Percentiles rank a stretch among this genome's conserved stretches.
These are phyloP conservation scores for Morpho deidamia DNA, from an alignment of 2,888 invertebrate genomes.

Conservation along the genomic window DNA sequence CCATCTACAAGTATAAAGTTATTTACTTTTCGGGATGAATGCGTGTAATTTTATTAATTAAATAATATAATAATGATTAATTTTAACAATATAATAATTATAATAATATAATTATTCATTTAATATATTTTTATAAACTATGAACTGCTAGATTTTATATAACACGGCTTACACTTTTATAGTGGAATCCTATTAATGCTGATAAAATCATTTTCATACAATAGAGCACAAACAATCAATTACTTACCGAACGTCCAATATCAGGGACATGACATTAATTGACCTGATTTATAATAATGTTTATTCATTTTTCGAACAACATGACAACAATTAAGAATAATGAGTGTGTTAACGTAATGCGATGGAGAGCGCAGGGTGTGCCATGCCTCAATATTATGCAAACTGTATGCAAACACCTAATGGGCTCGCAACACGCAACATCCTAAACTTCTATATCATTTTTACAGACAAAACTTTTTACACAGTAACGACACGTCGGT, in stretches of 20 bases:
- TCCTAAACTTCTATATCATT: constrained; percentile 2
- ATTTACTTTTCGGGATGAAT: no score
- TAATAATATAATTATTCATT: no score
- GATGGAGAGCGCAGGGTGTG: constrained; percentile 8
- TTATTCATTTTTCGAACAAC: constrained; percentile 42
- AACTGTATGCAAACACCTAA: constrained; percentile 32
- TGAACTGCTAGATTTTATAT: no score
- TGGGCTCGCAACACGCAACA: constrained; percentile 33
- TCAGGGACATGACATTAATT: constrained; percentile 14
- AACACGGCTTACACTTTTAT: no score
- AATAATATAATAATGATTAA: no score
- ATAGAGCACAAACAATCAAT: constrained; percentile 11
- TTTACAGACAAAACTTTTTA: constrained; percentile 5
- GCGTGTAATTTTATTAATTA: no score
- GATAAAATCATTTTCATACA: constrained; percentile 11
- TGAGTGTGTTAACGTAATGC: constrained; percentile 23
- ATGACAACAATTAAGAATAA: constrained; percentile 50
- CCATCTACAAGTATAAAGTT: no score
- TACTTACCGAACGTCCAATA: constrained; percentile 16
- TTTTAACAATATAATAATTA: no score
- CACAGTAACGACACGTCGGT: constrained; percentile 1
- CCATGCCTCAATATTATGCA: constrained; percentile 32
- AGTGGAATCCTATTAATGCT: neutral
- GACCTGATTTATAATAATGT: constrained; percentile 44
- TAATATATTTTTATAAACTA: no score